Percentiles rank a stretch among this genome's conserved stretches.
Conservation (phyloP, 1,140 invertebrate genomes). For the Phenacoccus solenopsis region DNA sequence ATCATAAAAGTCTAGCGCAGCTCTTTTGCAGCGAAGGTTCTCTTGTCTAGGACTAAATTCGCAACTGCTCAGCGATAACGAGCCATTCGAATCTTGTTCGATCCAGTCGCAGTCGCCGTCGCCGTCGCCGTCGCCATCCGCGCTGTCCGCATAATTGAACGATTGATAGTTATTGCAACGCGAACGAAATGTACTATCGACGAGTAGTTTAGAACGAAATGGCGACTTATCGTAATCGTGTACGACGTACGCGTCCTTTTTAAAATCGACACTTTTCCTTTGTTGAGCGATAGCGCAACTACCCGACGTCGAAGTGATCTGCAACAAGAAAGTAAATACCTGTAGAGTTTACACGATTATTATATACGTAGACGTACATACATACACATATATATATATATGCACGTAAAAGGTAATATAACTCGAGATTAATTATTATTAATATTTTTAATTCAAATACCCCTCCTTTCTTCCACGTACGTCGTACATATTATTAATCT, state of each 20-base stretch:
- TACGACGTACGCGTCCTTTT: constrained; percentile 33
- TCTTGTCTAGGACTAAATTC: not conserved
- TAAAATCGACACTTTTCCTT: constrained; percentile 28
- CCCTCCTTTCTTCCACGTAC: too few relatives aligned
- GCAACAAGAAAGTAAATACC: constrained; percentile 20
- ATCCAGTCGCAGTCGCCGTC: not conserved
- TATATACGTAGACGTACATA: too few relatives aligned
- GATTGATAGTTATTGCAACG: not conserved
- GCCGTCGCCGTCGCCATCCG: not conserved
- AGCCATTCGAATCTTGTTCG: not conserved
- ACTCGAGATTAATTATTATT: too few relatives aligned
- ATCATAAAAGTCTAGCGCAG: not conserved
- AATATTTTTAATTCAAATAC: too few relatives aligned
- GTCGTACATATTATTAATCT: too few relatives aligned
- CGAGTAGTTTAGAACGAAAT: not conserved
- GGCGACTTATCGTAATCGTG: not conserved
- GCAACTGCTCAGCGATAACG: not conserved
- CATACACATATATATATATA: too few relatives aligned
- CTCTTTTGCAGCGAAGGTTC: not conserved
- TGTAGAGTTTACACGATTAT: too few relatives aligned
- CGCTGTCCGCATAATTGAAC: not conserved
- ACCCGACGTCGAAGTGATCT: constrained; percentile 51
- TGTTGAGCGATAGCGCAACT: constrained; percentile 41
- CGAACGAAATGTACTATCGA: not conserved
- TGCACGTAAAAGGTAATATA: too few relatives aligned